Percentiles rank a stretch among this genome's conserved stretches.
These are phyloP conservation scores for Zelostemma sp. DNA, from an alignment of 1,140 invertebrate genomes.

Conservation along the genomic window DNA sequence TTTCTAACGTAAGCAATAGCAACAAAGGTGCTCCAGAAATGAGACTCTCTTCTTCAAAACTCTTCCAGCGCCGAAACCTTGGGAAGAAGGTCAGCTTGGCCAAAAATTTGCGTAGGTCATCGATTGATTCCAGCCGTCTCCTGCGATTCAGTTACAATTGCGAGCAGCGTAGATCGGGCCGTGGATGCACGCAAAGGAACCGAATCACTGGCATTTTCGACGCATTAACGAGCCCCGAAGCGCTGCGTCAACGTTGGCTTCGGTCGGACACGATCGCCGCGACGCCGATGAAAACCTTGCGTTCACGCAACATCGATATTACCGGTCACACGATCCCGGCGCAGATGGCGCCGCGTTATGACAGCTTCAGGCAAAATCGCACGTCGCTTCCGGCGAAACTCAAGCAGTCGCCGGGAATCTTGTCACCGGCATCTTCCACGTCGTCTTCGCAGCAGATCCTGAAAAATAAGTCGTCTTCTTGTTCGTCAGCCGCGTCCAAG, in stretches of 20 bases:
- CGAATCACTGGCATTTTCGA: slow-evolving; percentile 26
- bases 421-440: slow-evolving; percentile 8
- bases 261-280: slow-evolving; percentile 68
- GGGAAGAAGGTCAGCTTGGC: slow-evolving; percentile 64
- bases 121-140: slow-evolving; percentile 55
- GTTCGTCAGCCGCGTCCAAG: slow-evolving; percentile 38
- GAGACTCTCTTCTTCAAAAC: slow-evolving; percentile 54
- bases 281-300: slow-evolving; percentile 63
- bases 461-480: slow-evolving; percentile 29
- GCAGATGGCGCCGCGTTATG: slow-evolving; percentile 62
- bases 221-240: slow-evolving; percentile 1
- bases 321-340: slow-evolving; percentile 61
- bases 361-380: slow-evolving; percentile 59
- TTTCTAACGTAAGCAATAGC: slow-evolving; percentile 20
- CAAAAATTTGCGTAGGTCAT: slow-evolving; percentile 60
- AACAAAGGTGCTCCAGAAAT: slow-evolving; percentile 44
- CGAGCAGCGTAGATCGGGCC: slow-evolving; percentile 52
- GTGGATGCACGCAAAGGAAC: slow-evolving; percentile 18
- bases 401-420: slow-evolving; percentile 31
- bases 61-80: slow-evolving; percentile 62
- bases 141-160: slow-evolving; percentile 57
- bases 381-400: slow-evolving; percentile 52
- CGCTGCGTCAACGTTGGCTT: slow-evolving; percentile 61
- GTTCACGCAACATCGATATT: slow-evolving; percentile 67
- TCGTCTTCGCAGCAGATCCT: background rate